Evolutionary conservation across 2,888 invertebrate genomes (phyloP), one percentile per base, ranked within the genome.

Genomic region (Epinotia ramella): DNA sequence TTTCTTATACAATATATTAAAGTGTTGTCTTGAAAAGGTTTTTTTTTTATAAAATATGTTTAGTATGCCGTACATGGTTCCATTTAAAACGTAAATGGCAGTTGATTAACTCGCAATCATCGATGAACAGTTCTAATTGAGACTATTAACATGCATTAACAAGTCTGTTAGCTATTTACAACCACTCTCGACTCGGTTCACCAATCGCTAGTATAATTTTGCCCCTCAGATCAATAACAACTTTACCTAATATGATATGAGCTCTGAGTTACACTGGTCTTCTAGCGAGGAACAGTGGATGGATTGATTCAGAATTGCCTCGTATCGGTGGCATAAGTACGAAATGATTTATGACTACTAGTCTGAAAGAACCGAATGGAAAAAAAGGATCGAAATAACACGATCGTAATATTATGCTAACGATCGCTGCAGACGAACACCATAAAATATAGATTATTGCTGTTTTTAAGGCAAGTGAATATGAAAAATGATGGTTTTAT

Each of bases 61-160:
- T 33, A 33, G 6, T 33, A 40, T 40, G 7, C 9, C 9, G 2
- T 53, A 53, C 6, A 53, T n/a, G 7, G 24, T 65, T 13, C 16
- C 49, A n/a, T 9, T 53, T n/a, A 59, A 44, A 68, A 59, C 57
- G 40, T 20, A 59, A 67, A 67, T 67, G 56, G 20, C 57, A 44
- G 20, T 59, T 68, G 57, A 68, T 68, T 59, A 57, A 57, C 40
- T 68, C 6, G 57, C 68, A 59, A 68, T 68, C 68, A 68, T 68
- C 67, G 68, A 24, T 24, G 65, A 57, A 20, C 40, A 68, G 57
- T 68, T 67, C 68, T 68, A 68, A 68, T 68, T 68, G 68, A 68
- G 57, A 57, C 57, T 16, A 68, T 68, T 68, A 68, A 57, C 56
- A 57, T 67, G 33, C 56, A 67, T 67, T 67, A 67, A 57, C 40